Evolutionary conservation across 2,797 vertebrate genomes (phyloP).

Genomic region (Darevskia nairensis): DNA sequence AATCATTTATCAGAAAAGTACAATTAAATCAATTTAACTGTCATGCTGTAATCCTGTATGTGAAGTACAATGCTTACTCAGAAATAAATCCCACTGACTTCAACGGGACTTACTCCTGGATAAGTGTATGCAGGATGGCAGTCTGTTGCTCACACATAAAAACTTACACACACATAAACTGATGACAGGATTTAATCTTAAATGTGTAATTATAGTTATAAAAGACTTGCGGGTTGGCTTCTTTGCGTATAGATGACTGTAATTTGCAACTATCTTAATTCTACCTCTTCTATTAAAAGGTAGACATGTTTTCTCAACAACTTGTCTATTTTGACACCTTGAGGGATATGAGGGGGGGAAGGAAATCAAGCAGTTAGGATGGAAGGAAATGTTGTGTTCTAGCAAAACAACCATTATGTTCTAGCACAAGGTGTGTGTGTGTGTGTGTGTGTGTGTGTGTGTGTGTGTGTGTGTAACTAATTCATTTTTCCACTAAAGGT

Average conservation of each 20-base stretch:
- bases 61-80: not conserved
- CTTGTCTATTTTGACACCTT: slow-evolving; percentile 75
- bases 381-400: slow-evolving; percentile 65
- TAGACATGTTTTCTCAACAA: slow-evolving; percentile 71
- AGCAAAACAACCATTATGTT: slow-evolving; percentile 32
- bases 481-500: slow-evolving; percentile 57
- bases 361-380: slow-evolving; percentile 61
- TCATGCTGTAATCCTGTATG: not conserved
- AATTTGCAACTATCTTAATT: slow-evolving; percentile 74
- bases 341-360: slow-evolving; percentile 51
- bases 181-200: slow-evolving; percentile 35
- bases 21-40: not conserved
- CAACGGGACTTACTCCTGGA: not conserved
- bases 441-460: too few species aligned
- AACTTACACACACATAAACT: not conserved
- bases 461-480: too few species aligned
- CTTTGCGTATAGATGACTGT: slow-evolving; percentile 64
- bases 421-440: too few species aligned
- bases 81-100: not conserved
- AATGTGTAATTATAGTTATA: slow-evolving; percentile 55
- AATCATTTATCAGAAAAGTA: not conserved
- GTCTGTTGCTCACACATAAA: not conserved
- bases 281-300: slow-evolving; percentile 66
- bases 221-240: slow-evolving; percentile 53
- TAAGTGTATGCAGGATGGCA: not conserved